Evolutionary conservation across 2,888 invertebrate genomes (phyloP), one percentile per base, ranked within the genome.

Genomic region (Coleophora deauratella): DNA sequence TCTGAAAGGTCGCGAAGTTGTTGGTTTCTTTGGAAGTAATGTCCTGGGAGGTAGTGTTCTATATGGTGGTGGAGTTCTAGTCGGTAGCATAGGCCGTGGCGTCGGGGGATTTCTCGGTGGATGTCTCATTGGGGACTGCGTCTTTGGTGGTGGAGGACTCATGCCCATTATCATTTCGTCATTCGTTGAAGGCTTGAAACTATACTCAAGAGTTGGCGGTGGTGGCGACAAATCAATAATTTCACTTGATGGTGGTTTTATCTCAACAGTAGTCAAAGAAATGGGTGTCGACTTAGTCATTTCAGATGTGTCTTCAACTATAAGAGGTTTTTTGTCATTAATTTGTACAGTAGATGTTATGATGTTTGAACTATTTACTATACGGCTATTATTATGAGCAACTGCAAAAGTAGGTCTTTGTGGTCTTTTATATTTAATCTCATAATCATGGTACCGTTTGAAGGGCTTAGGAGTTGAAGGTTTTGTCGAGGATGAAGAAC

Each of bases 151-250:
- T 10, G 87, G 88, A 33, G 88, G 88, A 56, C 78, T 87, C 76
- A 88, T 84, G 1, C 87, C 87, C 82, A 87, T 81, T n/a, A 88
- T 86, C 61, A 70, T 73, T 44, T 86, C 86, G 62, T 82, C 78
- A 48, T 76, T 78, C 9, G 70, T 74, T 9, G 82, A 72, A 10
- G 84, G 76, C 41, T 78, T 82, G 37, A 79, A 81, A 45, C 65
- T 81, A 43, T 77, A 79, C 50, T 81, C 77, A 49, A 74, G 57
- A 1, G 76, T 78, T 7, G 80, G 82, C 7, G 85, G 85, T n/a
- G 86, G 86, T 10, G 86, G 86, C 27, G 86, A 85, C n/a, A 86
- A 64, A 47, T 86, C 77, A 48, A 85, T 69, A 8, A 86, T 86
- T 41, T 86, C 81, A 53, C 67, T 77, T 0, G 75, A 71, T 7